Conservation (phyloP, 1,140 invertebrate species). For the Sminthurinus signatus region DNA sequence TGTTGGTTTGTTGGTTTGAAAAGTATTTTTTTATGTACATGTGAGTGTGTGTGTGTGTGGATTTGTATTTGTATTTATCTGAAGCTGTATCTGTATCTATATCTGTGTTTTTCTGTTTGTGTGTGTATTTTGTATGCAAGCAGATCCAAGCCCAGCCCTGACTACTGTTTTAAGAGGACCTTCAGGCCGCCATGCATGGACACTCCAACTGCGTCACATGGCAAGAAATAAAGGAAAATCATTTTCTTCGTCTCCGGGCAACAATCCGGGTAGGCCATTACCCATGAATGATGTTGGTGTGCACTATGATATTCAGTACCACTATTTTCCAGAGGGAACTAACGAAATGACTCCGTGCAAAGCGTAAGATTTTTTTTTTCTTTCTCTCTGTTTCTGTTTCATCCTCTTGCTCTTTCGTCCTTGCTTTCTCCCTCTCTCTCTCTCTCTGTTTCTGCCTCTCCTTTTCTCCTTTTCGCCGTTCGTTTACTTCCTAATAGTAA, state of each 20-base stretch:
- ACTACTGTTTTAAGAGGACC: conserved; percentile 78
- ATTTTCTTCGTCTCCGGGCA: conserved; percentile 49
- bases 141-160: conserved; percentile 55
- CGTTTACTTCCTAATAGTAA: no score
- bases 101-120: no score
- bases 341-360: conserved; percentile 71
- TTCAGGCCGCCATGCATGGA: conserved; percentile 91
- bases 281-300: conserved; percentile 63
- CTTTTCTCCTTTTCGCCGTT: no score
- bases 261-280: conserved; percentile 69
- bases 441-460: no score
- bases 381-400: no score
- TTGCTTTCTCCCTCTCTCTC: no score
- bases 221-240: conserved; percentile 59
- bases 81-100: no score
- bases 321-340: conserved; percentile 75
- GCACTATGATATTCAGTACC: conserved; percentile 48
- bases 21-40: no score
- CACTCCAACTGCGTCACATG: conserved; percentile 75
- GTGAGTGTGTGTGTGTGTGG: no score
- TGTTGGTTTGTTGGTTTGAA: no score
- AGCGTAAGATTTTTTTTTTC: conserved; percentile 61
- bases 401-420: no score
- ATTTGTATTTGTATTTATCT: no score
- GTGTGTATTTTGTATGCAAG: conserved; percentile 3